phyloP scores from a whole-genome alignment of 2,113 vertebrate species.

The Ceratotherium simum region DNA sequence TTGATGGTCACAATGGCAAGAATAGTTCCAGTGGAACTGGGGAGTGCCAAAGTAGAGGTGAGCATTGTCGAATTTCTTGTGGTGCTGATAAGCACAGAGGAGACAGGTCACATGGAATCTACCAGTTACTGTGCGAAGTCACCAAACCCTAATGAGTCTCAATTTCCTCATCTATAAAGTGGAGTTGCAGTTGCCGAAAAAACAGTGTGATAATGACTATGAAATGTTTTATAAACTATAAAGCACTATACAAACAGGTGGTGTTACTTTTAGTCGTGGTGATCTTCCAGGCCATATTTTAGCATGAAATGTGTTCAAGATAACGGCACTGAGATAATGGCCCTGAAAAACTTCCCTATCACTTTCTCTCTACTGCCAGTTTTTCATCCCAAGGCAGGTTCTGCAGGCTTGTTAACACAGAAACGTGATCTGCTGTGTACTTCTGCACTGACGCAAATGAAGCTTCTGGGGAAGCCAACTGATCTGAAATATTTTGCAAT shows the following conservation, averaged over 20 bases:
- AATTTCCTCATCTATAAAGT: constrained; percentile 5
- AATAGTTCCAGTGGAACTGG: background rate
- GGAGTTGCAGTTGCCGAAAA: background rate
- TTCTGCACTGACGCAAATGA: constrained; percentile 51
- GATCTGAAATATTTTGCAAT: constrained; percentile 62
- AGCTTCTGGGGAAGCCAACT: background rate
- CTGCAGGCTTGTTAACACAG: constrained; percentile 59
- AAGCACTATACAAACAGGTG: background rate
- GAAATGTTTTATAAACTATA: constrained; percentile 29
- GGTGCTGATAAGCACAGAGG: background rate
- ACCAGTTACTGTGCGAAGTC: background rate
- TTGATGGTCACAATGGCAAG: background rate
- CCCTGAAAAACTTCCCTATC: background rate
- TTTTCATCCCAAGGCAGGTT: background rate
- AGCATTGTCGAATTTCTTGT: background rate
- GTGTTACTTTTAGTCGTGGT: constrained; percentile 37
- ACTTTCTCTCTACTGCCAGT: background rate
- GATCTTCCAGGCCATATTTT: background rate
- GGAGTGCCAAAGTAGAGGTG: background rate
- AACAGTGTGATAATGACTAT: background rate
- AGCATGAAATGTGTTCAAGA: background rate
- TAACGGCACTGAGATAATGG: background rate
- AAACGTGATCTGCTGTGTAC: constrained; percentile 67
- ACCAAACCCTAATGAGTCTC: background rate
- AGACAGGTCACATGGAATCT: background rate